Evolutionary conservation across 2,888 invertebrate species (phyloP).

Genomic region (Eilema caniola): DNA sequence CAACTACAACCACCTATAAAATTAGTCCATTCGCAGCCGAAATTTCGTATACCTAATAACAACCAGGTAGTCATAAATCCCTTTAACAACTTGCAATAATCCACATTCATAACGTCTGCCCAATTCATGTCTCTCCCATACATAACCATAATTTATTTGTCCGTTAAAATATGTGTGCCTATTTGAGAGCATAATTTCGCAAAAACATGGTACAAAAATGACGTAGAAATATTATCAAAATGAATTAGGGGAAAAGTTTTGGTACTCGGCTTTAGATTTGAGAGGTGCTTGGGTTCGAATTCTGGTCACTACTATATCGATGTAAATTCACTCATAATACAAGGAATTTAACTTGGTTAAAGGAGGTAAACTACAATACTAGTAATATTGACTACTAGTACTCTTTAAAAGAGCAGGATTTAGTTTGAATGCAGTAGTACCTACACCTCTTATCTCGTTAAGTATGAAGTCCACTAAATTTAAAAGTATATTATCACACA

Average conservation of each 20-base stretch:
- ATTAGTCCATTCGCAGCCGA: slow-evolving; percentile 5
- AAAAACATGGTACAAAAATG: slow-evolving; percentile 27
- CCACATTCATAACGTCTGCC: slow-evolving; percentile 44
- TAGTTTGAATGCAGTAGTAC: no score
- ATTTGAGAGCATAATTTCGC: slow-evolving; percentile 12
- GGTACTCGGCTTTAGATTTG: not conserved
- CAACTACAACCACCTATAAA: not conserved
- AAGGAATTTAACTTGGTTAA: no score
- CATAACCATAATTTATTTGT: slow-evolving; percentile 41
- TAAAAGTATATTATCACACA: no score
- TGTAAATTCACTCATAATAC: no score
- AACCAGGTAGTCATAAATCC: slow-evolving; percentile 48
- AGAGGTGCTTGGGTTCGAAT: no score
- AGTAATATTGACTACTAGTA: no score
- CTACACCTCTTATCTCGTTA: no score
- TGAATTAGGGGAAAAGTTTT: not conserved
- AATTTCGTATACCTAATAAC: slow-evolving; percentile 19
- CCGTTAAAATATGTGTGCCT: slow-evolving; percentile 35
- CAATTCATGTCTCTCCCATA: slow-evolving; percentile 28
- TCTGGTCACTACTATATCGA: no score
- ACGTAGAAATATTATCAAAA: slow-evolving; percentile 19
- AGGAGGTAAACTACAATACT: no score
- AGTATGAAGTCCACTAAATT: no score
- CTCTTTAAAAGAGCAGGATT: no score
- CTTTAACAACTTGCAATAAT: slow-evolving; percentile 51